Percentiles rank a stretch among this genome's conserved stretches.
Conservation (phyloP, 2,113 vertebrate genomes). For the Engraulis encrasicolus region DNA sequence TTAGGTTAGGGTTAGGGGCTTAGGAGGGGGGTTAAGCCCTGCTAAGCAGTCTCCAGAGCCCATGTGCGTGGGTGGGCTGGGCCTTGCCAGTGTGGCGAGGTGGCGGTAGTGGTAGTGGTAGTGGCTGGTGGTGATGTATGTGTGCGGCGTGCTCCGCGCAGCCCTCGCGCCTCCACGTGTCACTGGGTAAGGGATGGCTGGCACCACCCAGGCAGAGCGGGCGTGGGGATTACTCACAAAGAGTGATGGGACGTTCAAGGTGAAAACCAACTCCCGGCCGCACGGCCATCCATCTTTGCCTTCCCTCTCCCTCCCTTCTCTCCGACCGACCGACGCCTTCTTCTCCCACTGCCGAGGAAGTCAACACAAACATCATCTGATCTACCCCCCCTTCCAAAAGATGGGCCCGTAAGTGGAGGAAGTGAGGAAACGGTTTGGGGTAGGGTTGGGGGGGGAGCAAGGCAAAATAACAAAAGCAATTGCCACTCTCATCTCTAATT, state of each 20-base stretch:
- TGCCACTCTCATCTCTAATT: neutral
- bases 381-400: neutral
- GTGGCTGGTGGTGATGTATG: constrained; percentile 52
- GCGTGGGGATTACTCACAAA: constrained; percentile 67
- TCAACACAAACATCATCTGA: constrained; percentile 50
- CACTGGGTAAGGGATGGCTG: constrained; percentile 48
- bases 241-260: constrained; percentile 69
- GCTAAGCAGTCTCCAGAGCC: constrained; percentile 33
- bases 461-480: neutral
- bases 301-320: constrained; percentile 49
- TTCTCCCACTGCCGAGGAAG: constrained; percentile 42
- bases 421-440: too few relatives aligned
- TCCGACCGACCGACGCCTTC: too few relatives aligned
- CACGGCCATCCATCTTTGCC: constrained; percentile 61
- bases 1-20: neutral
- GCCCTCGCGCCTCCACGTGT: constrained; percentile 40
- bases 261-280: constrained; percentile 68
- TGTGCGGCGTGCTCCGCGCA: constrained; percentile 43
- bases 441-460: too few relatives aligned
- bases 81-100: too few relatives aligned
- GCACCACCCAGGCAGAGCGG: constrained; percentile 40
- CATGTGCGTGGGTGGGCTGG: neutral
- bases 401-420: neutral
- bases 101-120: neutral
- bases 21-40: constrained; percentile 19